A percentile compares a stretch with the other conserved stretches of the same genome.
These are phyloP conservation scores for Chaetodon trifascialis DNA, from an alignment of 2,113 vertebrate species.

Conservation along the genomic window DNA sequence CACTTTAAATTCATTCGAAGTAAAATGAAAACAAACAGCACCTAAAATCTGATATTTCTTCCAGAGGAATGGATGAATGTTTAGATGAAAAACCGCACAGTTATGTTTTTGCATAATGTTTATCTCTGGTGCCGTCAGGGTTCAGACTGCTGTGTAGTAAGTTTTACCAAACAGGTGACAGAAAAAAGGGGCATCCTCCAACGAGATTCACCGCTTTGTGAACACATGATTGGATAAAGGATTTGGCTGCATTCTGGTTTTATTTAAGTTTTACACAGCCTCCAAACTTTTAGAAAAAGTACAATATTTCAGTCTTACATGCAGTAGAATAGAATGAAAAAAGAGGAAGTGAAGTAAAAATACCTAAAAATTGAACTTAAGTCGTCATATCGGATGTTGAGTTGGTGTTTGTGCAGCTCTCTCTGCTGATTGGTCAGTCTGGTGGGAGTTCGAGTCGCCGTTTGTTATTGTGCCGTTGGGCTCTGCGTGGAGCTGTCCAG, in stretches of 20 bases:
- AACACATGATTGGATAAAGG: too few species aligned
- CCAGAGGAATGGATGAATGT: not conserved
- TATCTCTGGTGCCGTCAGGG: too few species aligned
- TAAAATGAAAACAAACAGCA: constrained; percentile 36
- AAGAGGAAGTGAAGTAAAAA: not conserved
- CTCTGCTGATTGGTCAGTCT: not conserved
- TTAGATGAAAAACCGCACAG: not conserved
- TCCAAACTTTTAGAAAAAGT: too few species aligned
- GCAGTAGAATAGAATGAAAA: not conserved
- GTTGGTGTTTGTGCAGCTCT: not conserved
- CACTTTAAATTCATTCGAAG: constrained; percentile 16
- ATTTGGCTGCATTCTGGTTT: too few species aligned
- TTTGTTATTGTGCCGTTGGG: constrained; percentile 47
- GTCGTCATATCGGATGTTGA: constrained; percentile 10
- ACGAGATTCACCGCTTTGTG: too few species aligned
- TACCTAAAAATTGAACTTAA: not conserved
- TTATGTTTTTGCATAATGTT: not conserved
- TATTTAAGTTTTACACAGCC: too few species aligned
- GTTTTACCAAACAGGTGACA: too few species aligned
- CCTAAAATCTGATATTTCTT: not conserved
- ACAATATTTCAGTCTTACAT: not conserved
- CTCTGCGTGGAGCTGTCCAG: constrained; percentile 63
- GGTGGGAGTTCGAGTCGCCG: not conserved
- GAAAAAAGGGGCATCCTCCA: too few species aligned
- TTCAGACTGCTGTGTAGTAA: too few species aligned